Conservation (phyloP, 2,888 invertebrate species). For the Brachylomia viminalis region DNA sequence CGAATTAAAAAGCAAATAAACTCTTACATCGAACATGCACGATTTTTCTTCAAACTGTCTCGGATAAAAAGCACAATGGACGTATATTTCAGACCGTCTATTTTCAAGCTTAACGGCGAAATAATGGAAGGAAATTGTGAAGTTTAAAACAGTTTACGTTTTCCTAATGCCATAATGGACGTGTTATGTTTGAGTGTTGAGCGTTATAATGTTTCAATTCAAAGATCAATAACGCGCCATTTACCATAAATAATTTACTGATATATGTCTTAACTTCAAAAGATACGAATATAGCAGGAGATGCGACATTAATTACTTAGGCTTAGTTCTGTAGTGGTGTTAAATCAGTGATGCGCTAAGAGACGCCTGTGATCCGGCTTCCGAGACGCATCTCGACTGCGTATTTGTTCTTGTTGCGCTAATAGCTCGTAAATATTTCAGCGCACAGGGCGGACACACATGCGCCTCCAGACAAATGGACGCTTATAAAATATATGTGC, state of each 20-base stretch:
- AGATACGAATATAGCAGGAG: conserved; percentile 71
- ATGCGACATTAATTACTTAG: conserved; percentile 78
- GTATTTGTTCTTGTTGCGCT: conserved; percentile 84
- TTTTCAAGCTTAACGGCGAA: conserved; percentile 33
- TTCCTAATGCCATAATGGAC: conserved; percentile 28
- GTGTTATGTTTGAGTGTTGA: conserved; percentile 40
- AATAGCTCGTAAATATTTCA: conserved; percentile 90
- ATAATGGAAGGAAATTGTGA: conserved; percentile 33
- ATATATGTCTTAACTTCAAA: conserved; percentile 73
- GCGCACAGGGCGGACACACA: conserved; percentile 81
- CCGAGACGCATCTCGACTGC: conserved; percentile 64
- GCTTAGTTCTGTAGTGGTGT: conserved; percentile 78
- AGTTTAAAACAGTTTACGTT: conserved; percentile 38
- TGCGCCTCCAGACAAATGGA: conserved; percentile 86
- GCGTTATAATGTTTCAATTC: conserved; percentile 51
- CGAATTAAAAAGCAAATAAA: conserved; percentile 42
- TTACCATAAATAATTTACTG: conserved; percentile 57
- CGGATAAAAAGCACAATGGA: conserved; percentile 20
- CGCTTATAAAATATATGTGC: conserved; percentile 85
- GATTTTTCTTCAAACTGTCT: conserved; percentile 34
- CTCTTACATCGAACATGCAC: conserved; percentile 28
- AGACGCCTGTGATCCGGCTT: conserved; percentile 77
- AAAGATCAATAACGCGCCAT: conserved; percentile 59
- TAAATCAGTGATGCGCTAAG: conserved; percentile 86
- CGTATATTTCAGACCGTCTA: conserved; percentile 28